These are phyloP conservation scores for Lasioglossum baleicum DNA, from an alignment of 1,140 invertebrate species.

Conservation along the genomic window DNA sequence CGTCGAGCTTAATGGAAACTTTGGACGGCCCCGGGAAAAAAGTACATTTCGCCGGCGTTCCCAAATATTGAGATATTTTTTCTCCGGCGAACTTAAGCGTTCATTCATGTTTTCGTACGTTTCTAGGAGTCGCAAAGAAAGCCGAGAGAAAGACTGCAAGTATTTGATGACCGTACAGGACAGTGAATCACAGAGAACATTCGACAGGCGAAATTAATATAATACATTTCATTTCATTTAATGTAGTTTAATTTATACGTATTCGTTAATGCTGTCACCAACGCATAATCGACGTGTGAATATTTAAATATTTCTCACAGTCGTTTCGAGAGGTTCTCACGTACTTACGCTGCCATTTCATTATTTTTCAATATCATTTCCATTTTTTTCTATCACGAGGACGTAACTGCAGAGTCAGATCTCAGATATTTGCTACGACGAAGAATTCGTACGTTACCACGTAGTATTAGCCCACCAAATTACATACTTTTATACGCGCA, in stretches of 20 bases:
- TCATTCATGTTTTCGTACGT: background rate
- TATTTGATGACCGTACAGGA: background rate
- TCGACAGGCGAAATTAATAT: background rate
- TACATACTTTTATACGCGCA: constrained; percentile 5
- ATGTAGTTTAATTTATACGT: constrained; percentile 36
- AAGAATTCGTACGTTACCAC: constrained; percentile 3
- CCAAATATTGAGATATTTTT: constrained; percentile 55
- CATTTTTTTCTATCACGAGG: background rate
- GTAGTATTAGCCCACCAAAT: constrained; percentile 48
- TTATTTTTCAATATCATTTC: constrained; percentile 1
- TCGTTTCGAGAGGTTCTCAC: background rate
- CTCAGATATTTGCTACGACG: constrained; percentile 13
- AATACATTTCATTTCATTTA: constrained; percentile 36
- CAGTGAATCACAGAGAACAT: background rate
- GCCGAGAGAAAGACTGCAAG: constrained; percentile 27
- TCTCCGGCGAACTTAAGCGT: background rate
- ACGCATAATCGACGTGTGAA: background rate
- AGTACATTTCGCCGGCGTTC: constrained; percentile 74
- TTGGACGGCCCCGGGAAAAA: constrained; percentile 74
- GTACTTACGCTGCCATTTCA: constrained; percentile 19
- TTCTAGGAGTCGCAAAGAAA: constrained; percentile 5
- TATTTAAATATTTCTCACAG: background rate
- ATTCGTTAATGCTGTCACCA: constrained; percentile 7
- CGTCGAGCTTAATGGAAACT: constrained; percentile 77
- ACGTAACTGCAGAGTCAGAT: background rate